Conservation (phyloP, 2,113 vertebrate genomes). For the Sylvietta virens region DNA sequence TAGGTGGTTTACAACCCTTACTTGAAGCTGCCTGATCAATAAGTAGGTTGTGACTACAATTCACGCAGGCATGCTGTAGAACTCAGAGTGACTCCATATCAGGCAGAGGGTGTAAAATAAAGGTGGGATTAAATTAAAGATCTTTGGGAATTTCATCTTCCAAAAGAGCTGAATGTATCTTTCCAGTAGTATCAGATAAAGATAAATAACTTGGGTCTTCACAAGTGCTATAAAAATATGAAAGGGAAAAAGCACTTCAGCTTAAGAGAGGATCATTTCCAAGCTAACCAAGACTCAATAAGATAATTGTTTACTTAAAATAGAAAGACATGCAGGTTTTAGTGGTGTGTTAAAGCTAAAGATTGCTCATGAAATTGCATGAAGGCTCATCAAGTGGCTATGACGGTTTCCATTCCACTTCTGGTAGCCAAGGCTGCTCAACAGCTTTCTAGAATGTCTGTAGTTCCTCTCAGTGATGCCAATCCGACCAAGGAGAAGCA, state of each 20-base stretch:
- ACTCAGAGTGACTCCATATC: constrained; percentile 77
- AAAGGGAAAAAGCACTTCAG: background rate
- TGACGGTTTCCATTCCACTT: background rate
- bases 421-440: background rate
- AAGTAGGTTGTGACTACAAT: constrained; percentile 75
- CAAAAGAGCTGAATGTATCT: constrained; percentile 66
- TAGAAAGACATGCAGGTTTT: background rate
- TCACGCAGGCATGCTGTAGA: constrained; percentile 69
- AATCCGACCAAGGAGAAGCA: background rate
- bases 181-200: constrained; percentile 72
- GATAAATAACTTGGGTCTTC: constrained; percentile 74
- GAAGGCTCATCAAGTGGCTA: background rate
- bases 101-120: constrained; percentile 79
- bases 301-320: background rate
- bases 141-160: constrained; percentile 68
- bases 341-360: background rate
- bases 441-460: background rate
- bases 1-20: background rate
- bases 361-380: background rate
- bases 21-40: constrained; percentile 71
- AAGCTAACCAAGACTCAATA: background rate
- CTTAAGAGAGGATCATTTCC: background rate
- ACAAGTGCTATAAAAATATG: constrained; percentile 66
- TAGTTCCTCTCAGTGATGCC: background rate
- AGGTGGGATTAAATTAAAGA: constrained; percentile 40